Base-by-base conservation (phyloP, 2,113 vertebrate genomes). In the Lamprologus callipterus region DNA sequence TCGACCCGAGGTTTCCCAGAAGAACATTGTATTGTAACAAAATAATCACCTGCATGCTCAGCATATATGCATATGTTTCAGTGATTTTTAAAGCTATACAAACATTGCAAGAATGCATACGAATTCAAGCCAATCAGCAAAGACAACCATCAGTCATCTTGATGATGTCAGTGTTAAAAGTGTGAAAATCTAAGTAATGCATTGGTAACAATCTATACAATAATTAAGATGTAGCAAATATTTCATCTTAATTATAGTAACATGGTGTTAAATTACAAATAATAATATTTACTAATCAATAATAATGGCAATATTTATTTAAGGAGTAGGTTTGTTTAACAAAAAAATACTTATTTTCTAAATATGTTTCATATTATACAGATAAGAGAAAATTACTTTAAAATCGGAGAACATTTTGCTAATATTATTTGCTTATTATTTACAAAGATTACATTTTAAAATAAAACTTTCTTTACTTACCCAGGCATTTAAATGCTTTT, bases 341-440 rank as follows among this genome's bases (percentile, higher is more conserved):
- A 75, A 47, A 47, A 16, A 21, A 42, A 45, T 10, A 16, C 21
- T 10, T 28, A 17, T 73, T 73, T 73, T 73, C 42, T 26, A 26
- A 45, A 26, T 45, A 26, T 26, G 13, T 45, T 73, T 73, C 14
- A 42, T 45, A 17, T 73, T 45, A 45, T 73, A 26, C 7, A 45
- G 37, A 26, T 73, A 45, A 16, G 68, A 26, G 5, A 68, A 40
- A 68, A 68, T 21, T 21, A 40, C 33, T 65, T 65, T 65, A 65
- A 65, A 65, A 37, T 65, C 0, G 0, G 60, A n/a, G 33, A 65
- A 65, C 1, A 37, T 21, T 0, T 65, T 37, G 33, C 60, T 37
- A 37, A 37, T 37, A 65, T 2, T 37, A 37, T 65, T 65, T 65
- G 17, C 1, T 65, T 13, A 37, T 65, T 37, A 65, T 37, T 65